These are phyloP conservation scores for Pangasius sanitwongsei DNA, from an alignment of 2,797 vertebrate genomes.

Conservation along the genomic window DNA sequence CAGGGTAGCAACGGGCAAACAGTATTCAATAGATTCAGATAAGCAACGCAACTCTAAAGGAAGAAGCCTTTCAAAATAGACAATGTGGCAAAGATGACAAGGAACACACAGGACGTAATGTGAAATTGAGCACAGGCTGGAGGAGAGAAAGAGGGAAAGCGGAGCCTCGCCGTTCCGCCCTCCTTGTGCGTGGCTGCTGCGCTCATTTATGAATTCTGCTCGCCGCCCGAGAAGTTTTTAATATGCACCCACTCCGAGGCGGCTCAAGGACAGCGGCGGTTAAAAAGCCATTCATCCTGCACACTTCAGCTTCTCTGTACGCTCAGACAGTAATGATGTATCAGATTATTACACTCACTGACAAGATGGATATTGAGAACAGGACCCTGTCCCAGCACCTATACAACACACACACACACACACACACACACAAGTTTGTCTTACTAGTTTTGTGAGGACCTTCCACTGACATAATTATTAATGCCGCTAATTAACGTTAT, in stretches of 20 bases:
- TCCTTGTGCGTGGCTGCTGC: slow-evolving; percentile 66
- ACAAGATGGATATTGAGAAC: slow-evolving; percentile 58
- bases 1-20: slow-evolving; percentile 10
- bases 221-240: slow-evolving; percentile 78
- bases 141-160: slow-evolving; percentile 35
- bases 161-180: slow-evolving; percentile 15
- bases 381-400: slow-evolving; percentile 43
- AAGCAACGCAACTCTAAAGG: slow-evolving; percentile 8
- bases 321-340: slow-evolving; percentile 54
- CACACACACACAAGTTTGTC: slow-evolving; percentile 2
- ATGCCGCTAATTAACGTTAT: background rate
- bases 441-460: background rate
- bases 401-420: slow-evolving; percentile 35
- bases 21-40: slow-evolving; percentile 26
- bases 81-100: background rate
- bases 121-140: slow-evolving; percentile 50
- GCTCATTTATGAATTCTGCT: slow-evolving; percentile 79
- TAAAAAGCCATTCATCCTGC: slow-evolving; percentile 69
- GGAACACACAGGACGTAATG: slow-evolving; percentile 49
- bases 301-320: slow-evolving; percentile 49
- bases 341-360: slow-evolving; percentile 54
- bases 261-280: slow-evolving; percentile 79
- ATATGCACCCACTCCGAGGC: slow-evolving; percentile 75
- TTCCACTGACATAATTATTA: background rate
- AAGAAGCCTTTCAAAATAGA: slow-evolving; percentile 4